phyloP scores from a whole-genome alignment of 1,140 invertebrate genomes.

The Drosophila sucinea region DNA sequence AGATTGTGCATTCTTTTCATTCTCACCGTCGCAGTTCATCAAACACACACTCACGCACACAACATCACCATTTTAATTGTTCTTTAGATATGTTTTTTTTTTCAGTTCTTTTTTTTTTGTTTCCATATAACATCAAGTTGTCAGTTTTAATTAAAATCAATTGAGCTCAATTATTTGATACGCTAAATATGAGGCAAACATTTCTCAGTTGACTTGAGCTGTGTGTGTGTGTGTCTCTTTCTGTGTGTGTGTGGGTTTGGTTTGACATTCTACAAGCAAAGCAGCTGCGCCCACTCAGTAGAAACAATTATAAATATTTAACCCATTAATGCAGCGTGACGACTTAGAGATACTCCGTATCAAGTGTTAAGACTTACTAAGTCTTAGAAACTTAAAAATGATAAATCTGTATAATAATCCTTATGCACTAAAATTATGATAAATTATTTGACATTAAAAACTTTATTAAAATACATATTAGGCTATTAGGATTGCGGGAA shows the following conservation, averaged over 20 bases:
- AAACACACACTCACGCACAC: slow-evolving; percentile 30
- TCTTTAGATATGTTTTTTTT: neutral
- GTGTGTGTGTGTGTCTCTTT: slow-evolving; percentile 29
- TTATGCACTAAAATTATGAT: too few species aligned
- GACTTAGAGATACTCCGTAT: neutral
- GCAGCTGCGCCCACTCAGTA: slow-evolving; percentile 21
- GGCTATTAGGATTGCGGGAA: too few species aligned
- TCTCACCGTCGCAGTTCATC: slow-evolving; percentile 22
- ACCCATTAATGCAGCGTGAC: neutral
- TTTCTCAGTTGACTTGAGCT: slow-evolving; percentile 17
- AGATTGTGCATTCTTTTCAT: slow-evolving; percentile 14
- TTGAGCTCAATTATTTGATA: slow-evolving; percentile 81
- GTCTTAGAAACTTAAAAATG: too few species aligned
- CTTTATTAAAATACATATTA: too few species aligned
- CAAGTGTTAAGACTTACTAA: neutral
- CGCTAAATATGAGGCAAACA: slow-evolving; percentile 57
- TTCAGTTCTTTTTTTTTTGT: slow-evolving; percentile 29
- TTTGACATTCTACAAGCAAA: slow-evolving; percentile 43
- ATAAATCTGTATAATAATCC: too few species aligned
- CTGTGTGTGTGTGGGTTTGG: slow-evolving; percentile 54
- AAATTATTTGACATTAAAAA: too few species aligned
- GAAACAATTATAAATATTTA: slow-evolving; percentile 1
- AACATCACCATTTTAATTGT: slow-evolving; percentile 40
- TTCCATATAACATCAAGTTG: slow-evolving; percentile 63
- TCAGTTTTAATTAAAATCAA: slow-evolving; percentile 80